Evolutionary conservation across 2,113 vertebrate species (phyloP).

Genomic region (Odocoileus virginianus): DNA sequence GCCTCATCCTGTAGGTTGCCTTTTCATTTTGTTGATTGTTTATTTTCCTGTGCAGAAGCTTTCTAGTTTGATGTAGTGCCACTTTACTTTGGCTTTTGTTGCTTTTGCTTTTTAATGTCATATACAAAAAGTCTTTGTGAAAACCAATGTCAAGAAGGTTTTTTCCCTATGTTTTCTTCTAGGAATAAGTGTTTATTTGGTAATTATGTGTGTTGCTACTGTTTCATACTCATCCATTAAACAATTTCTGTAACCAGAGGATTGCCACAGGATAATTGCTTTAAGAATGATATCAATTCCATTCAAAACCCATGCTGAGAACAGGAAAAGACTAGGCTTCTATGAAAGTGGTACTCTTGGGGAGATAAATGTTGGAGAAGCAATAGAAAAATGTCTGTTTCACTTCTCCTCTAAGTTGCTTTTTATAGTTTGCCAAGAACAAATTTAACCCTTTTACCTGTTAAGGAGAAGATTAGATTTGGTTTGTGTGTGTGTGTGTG

Average conservation of each 20-base stretch:
- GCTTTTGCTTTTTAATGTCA: neutral
- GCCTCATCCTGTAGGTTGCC: neutral
- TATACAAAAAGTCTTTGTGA: neutral
- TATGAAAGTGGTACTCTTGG: neutral
- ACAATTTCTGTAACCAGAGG: neutral
- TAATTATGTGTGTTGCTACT: neutral
- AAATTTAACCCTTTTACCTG: neutral
- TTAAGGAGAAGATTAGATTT: neutral
- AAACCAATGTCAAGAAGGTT: neutral
- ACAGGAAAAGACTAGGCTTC: neutral
- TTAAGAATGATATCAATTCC: neutral
- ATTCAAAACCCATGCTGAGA: neutral
- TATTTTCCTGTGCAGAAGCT: neutral
- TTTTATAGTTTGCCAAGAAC: neutral
- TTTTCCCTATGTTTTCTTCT: neutral
- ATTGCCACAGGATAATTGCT: neutral
- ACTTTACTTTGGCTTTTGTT: neutral
- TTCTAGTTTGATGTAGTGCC: neutral
- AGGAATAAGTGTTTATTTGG: neutral
- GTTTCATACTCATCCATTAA: neutral
- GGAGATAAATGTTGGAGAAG: no score
- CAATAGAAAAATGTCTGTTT: neutral
- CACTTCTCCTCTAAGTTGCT: neutral
- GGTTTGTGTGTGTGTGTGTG: accelerated
- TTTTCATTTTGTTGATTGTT: neutral